Percentiles rank a stretch among this genome's conserved stretches.
phyloP scores from a whole-genome alignment of 2,113 vertebrate species.

The Arizona elegans region DNA sequence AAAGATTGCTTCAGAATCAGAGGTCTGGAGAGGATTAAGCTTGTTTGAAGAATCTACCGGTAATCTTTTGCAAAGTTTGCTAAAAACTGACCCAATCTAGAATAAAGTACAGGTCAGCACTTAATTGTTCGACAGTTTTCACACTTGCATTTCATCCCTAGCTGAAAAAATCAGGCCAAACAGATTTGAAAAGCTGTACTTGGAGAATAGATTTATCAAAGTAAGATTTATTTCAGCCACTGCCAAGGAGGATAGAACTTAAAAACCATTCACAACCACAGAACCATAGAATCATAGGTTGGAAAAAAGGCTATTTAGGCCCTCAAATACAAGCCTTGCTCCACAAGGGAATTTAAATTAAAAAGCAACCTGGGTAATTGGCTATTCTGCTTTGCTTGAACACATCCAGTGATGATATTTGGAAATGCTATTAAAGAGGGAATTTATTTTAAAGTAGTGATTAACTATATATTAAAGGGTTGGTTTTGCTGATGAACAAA shows the following conservation, averaged over 20 bases:
- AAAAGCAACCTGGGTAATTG: neutral
- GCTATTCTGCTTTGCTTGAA: neutral
- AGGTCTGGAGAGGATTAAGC: neutral
- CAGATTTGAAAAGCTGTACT: neutral
- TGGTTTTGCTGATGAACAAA: neutral
- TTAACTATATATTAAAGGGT: neutral
- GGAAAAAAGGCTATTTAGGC: neutral
- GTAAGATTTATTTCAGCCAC: neutral
- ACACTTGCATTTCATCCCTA: too few species aligned
- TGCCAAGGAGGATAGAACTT: neutral
- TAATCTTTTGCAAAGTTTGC: neutral
- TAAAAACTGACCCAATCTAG: neutral
- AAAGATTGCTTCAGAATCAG: neutral
- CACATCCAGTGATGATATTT: neutral
- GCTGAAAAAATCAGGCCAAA: neutral
- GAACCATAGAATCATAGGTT: neutral
- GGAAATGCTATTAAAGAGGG: neutral
- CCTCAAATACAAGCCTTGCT: neutral
- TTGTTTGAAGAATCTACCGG: neutral
- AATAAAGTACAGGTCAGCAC: neutral
- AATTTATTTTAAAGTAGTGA: neutral
- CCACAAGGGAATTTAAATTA: neutral
- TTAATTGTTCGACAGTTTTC: neutral
- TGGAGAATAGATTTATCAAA: neutral
- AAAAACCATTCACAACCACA: neutral